Base-by-base conservation (phyloP, 2,888 invertebrate species). In the Seira musarum region DNA sequence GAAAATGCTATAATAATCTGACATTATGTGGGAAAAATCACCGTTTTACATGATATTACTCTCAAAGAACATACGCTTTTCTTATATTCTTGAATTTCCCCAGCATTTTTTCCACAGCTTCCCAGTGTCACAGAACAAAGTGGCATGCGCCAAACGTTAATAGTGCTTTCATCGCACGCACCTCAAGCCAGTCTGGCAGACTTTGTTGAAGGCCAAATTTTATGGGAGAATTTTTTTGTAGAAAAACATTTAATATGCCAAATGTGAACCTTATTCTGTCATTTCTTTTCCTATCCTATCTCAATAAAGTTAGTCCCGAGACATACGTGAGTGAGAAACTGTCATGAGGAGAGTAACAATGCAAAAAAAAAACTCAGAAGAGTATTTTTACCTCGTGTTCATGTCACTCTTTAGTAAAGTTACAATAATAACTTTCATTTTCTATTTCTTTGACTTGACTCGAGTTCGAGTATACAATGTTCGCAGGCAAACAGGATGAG, bases 401-500 rank as follows among this genome's bases (percentile, higher is more conserved):
- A n/a, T n/a, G n/a, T n/a, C n/a, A 61, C 17, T 66, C 49, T 22
- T n/a, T 5, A n/a, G n/a, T n/a, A n/a, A 22, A 57, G n/a, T 22
- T 2, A 63, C 10, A 24, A 63, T 65, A 66, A 77, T 77, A 77
- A 77, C 77, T 77, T 77, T 77, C 77, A 70, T 71, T 77, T 77
- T 77, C 77, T 71, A 64, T 66, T 57, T 24, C 64, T 74, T 17
- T 17, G 19, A 21, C 60, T 46, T 24, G 24, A 22, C 63, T 30
- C 66, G 30, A 66, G 35, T 15, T n/a, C n/a, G 15, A 22, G 8
- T 57, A 2, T 46, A 67, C 25, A 17, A 66, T 70, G 70, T 77
- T 77, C 77, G 65, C 77, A 77, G 67, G 77, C 71, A 77, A 77
- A 77, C 77, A 77, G 77, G 77, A 77, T 77, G 77, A 71, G 69